Base-by-base conservation (phyloP, 1,140 invertebrate genomes). In the Maniola jurtina region DNA sequence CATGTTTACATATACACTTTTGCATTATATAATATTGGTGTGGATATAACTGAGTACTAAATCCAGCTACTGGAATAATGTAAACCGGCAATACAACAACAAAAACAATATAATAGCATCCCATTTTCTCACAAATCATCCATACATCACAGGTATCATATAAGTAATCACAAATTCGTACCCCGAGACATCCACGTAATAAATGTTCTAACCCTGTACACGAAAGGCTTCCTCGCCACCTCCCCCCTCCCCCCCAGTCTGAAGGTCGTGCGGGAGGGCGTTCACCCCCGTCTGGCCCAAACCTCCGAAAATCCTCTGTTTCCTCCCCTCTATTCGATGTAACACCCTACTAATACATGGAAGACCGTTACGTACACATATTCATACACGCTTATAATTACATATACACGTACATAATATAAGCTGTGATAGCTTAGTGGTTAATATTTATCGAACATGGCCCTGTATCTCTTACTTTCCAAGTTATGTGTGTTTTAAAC, bases 251-350 rank as follows among this genome's bases (percentile, higher is more conserved):
- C 62, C 74, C 73, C 56, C 62, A 60, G 84, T 88, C 85, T 88
- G 85, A 86, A 88, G 85, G 85, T 88, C 84, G 79, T 54, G 59
- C 73, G 78, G 79, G 70, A 76, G 84, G 79, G 68, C 81, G 80
- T 85, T 85, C 79, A 88, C 77, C 77, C 79, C 66, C 67, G 71
- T 67, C 68, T 73, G 70, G 62, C 63, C 61, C 61, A 2, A 67
- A 70, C 64, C 67, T 66, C 67, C 71, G 45, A 66, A 68, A 68
- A 63, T 58, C 66, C 61, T 66, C 14, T 68, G 47, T 68, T 47
- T 64, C 61, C 45, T 59, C 65, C 61, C 38, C 47, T 60, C 42
- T 10, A 10, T n/a, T 54, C 61, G 25, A 54, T 50, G 35, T 63
- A 63, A 36, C 64, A 55, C 59, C 65, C 33, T 15, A 14, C 45